Conservation (phyloP, 1,140 invertebrate species). For the Drosophila lacertosa region DNA sequence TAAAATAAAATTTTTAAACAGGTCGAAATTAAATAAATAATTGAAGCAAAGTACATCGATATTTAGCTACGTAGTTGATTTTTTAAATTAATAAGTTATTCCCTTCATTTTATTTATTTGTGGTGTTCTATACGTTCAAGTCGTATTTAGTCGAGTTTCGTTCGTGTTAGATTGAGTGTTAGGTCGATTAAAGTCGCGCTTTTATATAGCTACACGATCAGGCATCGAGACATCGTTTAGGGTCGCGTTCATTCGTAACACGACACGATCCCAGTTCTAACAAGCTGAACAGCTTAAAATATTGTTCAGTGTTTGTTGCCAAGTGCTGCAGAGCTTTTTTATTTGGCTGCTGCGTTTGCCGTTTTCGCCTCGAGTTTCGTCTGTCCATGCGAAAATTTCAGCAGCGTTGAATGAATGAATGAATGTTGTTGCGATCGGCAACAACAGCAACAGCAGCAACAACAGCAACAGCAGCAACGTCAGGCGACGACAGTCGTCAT, state of each 20-base stretch:
- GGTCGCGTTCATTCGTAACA: neutral
- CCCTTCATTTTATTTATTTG: too few relatives aligned
- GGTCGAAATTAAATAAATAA: too few relatives aligned
- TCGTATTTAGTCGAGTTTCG: too few relatives aligned
- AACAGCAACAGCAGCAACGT: constrained; percentile 27
- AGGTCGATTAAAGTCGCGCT: too few relatives aligned
- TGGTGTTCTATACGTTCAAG: too few relatives aligned
- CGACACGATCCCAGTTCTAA: neutral
- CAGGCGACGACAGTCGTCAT: constrained; percentile 38
- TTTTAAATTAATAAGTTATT: too few relatives aligned
- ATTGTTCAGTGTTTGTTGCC: constrained; percentile 40
- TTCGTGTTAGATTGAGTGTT: too few relatives aligned
- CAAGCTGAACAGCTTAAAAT: neutral
- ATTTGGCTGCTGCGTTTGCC: constrained; percentile 55
- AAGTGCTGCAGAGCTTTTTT: constrained; percentile 27
- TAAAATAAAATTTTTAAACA: too few relatives aligned
- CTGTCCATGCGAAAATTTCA: constrained; percentile 74
- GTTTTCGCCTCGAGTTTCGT: constrained; percentile 63
- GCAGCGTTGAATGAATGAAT: constrained; percentile 60
- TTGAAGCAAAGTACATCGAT: too few relatives aligned
- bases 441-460: constrained; percentile 11
- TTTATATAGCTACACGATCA: too few relatives aligned
- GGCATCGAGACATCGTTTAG: neutral
- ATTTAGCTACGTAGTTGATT: too few relatives aligned
- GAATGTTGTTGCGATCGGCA: constrained; percentile 31